A percentile compares a stretch with the other conserved stretches of the same genome.
These are phyloP conservation scores for Hydrochoerus hydrochaeris DNA, from an alignment of 2,113 vertebrate genomes.

Conservation along the genomic window DNA sequence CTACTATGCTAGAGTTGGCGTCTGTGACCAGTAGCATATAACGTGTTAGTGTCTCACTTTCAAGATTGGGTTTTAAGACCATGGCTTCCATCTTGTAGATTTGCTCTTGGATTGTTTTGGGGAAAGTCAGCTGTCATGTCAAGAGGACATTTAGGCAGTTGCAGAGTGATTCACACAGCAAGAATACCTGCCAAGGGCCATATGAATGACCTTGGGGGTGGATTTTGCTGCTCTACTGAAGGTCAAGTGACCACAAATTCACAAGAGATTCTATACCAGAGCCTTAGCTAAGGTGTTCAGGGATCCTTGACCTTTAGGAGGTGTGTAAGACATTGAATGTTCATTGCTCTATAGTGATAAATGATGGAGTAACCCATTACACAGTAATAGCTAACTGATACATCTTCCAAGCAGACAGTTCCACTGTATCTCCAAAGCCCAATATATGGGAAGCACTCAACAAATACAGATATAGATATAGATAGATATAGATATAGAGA, in stretches of 20 bases:
- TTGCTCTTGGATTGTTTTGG: not conserved
- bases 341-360: not conserved
- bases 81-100: not conserved
- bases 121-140: not conserved
- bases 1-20: not conserved
- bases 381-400: not conserved
- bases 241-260: not conserved
- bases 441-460: not conserved
- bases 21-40: not conserved
- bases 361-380: not conserved
- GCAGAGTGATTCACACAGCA: rapidly evolving
- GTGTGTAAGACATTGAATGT: not conserved
- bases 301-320: not conserved
- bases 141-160: not conserved
- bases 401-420: not conserved
- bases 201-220: not conserved
- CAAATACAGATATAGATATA: not conserved
- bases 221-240: not conserved
- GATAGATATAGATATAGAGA: not conserved
- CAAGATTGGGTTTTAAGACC: not conserved
- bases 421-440: not conserved
- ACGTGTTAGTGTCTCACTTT: not conserved
- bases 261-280: not conserved
- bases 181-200: not conserved
- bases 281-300: too few species aligned